A percentile compares a stretch with the other conserved stretches of the same genome.
Conservation (phyloP, 2,888 invertebrate genomes). For the Phlogophora meticulosa region DNA sequence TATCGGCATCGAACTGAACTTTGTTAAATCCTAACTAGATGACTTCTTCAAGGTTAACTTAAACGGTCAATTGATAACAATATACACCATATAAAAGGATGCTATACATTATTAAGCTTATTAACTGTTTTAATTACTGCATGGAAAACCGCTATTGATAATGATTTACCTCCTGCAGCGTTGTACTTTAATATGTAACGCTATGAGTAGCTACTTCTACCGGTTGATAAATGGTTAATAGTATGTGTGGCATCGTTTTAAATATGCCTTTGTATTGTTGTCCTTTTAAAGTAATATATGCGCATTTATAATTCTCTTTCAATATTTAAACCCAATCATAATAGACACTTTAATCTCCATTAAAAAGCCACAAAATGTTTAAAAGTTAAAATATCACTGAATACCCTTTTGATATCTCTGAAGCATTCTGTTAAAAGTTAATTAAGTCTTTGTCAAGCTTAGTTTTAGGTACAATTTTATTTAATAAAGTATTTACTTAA, state of each 20-base stretch:
- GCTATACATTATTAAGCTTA: neutral
- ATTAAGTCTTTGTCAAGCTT: constrained; percentile 25
- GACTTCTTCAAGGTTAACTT: neutral
- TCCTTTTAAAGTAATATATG: neutral
- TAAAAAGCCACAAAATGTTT: constrained; percentile 43
- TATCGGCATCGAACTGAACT: constrained; percentile 6
- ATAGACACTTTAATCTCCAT: constrained; percentile 21
- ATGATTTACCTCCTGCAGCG: constrained; percentile 23
- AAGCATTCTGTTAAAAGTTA: constrained; percentile 33
- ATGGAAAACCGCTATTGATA: constrained; percentile 27
- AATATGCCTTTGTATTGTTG: neutral
- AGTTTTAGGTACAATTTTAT: constrained; percentile 16
- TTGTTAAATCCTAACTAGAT: neutral
- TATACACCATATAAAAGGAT: neutral
- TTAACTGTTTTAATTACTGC: constrained; percentile 14
- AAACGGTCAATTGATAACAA: neutral
- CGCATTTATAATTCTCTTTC: constrained; percentile 1
- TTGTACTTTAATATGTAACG: constrained; percentile 9
- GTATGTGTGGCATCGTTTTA: constrained; percentile 1
- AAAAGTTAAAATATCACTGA: constrained; percentile 30
- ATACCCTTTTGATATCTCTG: constrained; percentile 31
- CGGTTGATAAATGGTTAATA: constrained; percentile 14
- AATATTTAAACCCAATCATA: constrained; percentile 10
- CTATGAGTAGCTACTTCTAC: neutral
- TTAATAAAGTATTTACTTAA: constrained; percentile 17